Base-by-base conservation (phyloP, 2,113 vertebrate species). In the Hemicordylus capensis region DNA sequence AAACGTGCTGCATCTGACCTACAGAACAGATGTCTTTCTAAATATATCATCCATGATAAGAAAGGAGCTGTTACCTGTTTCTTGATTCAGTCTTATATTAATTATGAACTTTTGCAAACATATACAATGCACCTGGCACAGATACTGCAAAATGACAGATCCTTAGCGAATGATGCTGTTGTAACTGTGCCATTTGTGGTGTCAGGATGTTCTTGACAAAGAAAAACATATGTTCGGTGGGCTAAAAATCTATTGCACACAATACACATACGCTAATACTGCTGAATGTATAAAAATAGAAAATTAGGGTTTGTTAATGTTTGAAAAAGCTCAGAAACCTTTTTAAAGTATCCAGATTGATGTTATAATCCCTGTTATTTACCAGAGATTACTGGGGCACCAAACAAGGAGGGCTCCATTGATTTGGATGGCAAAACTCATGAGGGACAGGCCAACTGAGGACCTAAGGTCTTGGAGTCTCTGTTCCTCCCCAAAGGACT, bases 121-220 rank as follows among this genome's bases (percentile, higher is more conserved):
- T 87, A 31, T 69, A 70, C 26, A 69, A 39, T 79, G 54, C 46
- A 79, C 44, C 56, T 93, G 87, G 78, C 54, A 83, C 54, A 77
- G 79, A 82, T 88, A 83, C 77, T 83, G 80, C 3, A 59, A 88
- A 91, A 87, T 82, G 11, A 80, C 77, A 89, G 82, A 74, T 83
- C 88, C 39, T 87, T 87, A 80, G 9, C 78, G 90, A 89, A 90
- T 91, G 85, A 85, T 20, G 51, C 15, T 80, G 73, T 61, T 80
- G 4, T 83, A 70, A 88, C 28, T 77, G 64, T 37, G 26, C 4
- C 87, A 87, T 76, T 93, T 94, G 78, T 90, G 84, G 76, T 70
- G 61, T 87, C 90, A 92, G 26, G 20, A 75, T 31, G 34, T 9
- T 88, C 79, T 80, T 87, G 28, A 89, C 2, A 80, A 51, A 46